These are phyloP conservation scores for Daphoenositta chrysoptera DNA, from an alignment of 2,113 vertebrate species.

Conservation along the genomic window DNA sequence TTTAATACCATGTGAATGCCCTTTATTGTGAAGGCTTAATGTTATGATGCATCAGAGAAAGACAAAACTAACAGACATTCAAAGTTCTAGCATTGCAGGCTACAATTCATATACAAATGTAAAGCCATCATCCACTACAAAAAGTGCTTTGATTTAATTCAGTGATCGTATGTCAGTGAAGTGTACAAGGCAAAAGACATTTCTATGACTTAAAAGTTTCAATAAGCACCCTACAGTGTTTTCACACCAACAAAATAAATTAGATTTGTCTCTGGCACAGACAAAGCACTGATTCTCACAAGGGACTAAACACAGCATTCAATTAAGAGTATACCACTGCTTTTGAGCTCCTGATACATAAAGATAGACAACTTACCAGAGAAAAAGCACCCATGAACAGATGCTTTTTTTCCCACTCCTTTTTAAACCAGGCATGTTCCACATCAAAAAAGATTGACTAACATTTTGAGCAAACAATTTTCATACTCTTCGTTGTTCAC, in stretches of 20 bases:
- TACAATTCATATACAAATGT: neutral
- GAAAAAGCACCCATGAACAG: conserved; percentile 24
- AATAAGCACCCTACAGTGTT: neutral
- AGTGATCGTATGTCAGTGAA: neutral
- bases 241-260: conserved; percentile 20
- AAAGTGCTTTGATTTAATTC: neutral
- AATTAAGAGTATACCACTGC: neutral
- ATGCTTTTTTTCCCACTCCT: neutral
- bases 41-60: neutral
- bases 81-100: neutral
- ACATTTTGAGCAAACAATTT: conserved; percentile 34
- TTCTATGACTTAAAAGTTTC: neutral
- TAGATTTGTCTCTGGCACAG: conserved; percentile 4
- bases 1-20: neutral
- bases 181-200: neutral
- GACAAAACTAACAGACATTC: neutral
- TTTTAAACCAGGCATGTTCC: neutral
- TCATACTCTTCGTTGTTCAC: neutral
- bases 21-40: neutral
- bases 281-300: neutral
- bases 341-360: neutral
- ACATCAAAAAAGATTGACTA: conserved; percentile 9
- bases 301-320: neutral
- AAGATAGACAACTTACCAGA: neutral
- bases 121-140: neutral